phyloP scores from a whole-genome alignment of 2,113 vertebrate genomes.

The Ptychochromis oligacanthus region DNA sequence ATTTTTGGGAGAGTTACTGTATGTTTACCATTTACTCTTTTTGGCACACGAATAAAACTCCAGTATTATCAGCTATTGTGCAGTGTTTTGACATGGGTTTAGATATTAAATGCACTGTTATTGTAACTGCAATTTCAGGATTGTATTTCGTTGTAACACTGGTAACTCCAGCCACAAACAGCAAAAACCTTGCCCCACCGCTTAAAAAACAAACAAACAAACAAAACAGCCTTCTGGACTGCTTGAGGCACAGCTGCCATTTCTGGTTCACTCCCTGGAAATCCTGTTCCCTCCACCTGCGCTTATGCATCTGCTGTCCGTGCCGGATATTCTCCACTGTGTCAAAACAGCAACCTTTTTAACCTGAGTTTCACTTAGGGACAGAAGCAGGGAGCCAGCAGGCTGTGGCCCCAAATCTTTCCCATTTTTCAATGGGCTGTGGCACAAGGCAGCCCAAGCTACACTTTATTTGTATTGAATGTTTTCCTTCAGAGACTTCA shows the following conservation, averaged over 20 bases:
- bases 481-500: background rate
- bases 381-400: background rate
- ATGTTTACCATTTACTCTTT: too few species aligned
- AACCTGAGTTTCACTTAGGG: background rate
- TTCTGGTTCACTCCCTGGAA: background rate
- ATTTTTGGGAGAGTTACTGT: too few species aligned
- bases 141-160: too few species aligned
- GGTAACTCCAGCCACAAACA: background rate
- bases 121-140: background rate
- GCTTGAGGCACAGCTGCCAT: background rate
- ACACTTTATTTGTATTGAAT: too few species aligned
- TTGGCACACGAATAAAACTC: background rate
- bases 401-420: background rate
- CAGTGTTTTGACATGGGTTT: background rate
- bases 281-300: background rate
- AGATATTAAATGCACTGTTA: background rate
- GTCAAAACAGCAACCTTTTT: background rate
- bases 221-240: background rate
- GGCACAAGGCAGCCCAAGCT: too few species aligned
- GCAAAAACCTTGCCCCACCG: background rate
- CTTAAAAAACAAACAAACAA: too few species aligned
- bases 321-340: background rate
- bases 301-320: background rate
- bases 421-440: background rate
- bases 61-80: background rate